These are phyloP conservation scores for Crocodylus rhombifer DNA, from an alignment of 2,797 vertebrate species.

Conservation along the genomic window DNA sequence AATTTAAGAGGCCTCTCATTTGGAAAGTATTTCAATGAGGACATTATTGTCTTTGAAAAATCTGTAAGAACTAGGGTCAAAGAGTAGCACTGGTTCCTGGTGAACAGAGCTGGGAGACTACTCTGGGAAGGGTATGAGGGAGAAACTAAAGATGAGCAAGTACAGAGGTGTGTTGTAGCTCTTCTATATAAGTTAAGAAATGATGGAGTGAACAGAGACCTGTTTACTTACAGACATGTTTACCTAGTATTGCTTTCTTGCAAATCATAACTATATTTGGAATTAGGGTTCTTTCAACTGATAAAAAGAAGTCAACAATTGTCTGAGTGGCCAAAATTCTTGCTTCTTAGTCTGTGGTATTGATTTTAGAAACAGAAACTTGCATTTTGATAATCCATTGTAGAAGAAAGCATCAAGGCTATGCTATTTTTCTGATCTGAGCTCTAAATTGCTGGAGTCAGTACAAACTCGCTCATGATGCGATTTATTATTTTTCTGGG, in stretches of 20 bases:
- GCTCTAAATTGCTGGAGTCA: background rate
- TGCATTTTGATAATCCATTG: accelerated
- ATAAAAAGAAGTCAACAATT: background rate
- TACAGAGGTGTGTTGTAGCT: too few species aligned
- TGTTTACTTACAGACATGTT: background rate
- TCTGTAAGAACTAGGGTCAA: too few species aligned
- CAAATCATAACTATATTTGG: background rate
- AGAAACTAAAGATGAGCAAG: too few species aligned
- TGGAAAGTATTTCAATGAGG: too few species aligned
- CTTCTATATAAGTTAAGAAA: too few species aligned
- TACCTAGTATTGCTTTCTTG: background rate
- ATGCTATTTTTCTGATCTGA: background rate
- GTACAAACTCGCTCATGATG: background rate
- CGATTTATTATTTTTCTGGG: background rate
- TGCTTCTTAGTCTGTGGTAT: background rate
- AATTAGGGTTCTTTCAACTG: background rate
- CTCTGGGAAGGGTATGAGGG: too few species aligned
- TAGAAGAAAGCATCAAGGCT: background rate
- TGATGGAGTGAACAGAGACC: background rate
- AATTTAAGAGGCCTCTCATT: too few species aligned
- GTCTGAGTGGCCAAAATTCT: background rate
- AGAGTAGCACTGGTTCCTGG: too few species aligned
- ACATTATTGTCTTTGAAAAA: too few species aligned
- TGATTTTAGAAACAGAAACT: background rate
- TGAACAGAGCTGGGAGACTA: too few species aligned